Conservation (phyloP, 1,140 invertebrate genomes). For the Saccostrea glomerata region DNA sequence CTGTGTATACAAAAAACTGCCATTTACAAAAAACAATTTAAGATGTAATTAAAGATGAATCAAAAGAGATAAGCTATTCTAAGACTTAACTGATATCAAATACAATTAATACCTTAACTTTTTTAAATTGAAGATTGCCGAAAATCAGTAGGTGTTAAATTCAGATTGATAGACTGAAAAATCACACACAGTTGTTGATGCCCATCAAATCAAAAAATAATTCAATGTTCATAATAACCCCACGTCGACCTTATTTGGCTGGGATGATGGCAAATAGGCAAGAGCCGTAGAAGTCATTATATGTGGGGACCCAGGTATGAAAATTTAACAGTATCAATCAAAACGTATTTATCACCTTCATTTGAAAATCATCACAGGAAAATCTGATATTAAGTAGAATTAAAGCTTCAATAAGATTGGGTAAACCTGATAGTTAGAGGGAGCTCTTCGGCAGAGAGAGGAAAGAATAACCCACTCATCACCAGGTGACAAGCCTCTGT, state of each 20-base stretch:
- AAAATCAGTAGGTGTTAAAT: slow-evolving; percentile 35
- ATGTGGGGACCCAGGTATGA: slow-evolving; percentile 20
- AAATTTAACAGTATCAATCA: slow-evolving; percentile 24
- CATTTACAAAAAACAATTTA: not conserved
- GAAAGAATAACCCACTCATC: slow-evolving; percentile 1
- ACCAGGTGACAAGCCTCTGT: not conserved
- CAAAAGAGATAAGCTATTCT: not conserved
- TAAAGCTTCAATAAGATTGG: slow-evolving; percentile 31
- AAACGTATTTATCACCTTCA: slow-evolving; percentile 26
- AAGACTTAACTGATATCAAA: not conserved
- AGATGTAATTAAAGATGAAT: slow-evolving; percentile 32
- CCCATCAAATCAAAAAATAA: slow-evolving; percentile 29
- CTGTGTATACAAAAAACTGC: not conserved
- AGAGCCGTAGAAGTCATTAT: not conserved
- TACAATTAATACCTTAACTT: not conserved
- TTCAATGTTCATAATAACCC: slow-evolving; percentile 14
- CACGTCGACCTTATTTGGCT: not conserved
- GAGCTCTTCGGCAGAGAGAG: not conserved
- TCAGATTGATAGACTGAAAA: slow-evolving; percentile 18
- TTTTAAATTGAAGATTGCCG: slow-evolving; percentile 5
- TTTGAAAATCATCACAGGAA: slow-evolving; percentile 36
- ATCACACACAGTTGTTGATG: slow-evolving; percentile 15
- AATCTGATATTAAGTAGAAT: slow-evolving; percentile 37
- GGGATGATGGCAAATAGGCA: not conserved
- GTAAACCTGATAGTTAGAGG: slow-evolving; percentile 9